Percentiles rank a stretch among this genome's conserved stretches.
Evolutionary conservation across 2,797 vertebrate genomes (phyloP).

Genomic region (Mormyrus hasselquistii): DNA sequence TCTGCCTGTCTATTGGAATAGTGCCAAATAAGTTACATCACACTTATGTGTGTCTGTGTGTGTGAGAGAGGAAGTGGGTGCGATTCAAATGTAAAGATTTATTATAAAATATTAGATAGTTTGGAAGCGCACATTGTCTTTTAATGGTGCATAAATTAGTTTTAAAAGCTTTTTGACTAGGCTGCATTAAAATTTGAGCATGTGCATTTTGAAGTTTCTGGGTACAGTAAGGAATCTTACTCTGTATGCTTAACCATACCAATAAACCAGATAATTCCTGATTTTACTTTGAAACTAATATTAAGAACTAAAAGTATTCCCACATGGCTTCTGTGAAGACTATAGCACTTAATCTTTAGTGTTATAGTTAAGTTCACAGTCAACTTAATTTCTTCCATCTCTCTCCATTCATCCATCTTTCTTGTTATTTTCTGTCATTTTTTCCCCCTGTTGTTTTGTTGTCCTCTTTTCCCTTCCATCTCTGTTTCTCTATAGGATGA

Average conservation of each 20-base stretch:
- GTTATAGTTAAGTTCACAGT: neutral
- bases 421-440: neutral
- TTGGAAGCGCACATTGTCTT: neutral
- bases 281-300: neutral
- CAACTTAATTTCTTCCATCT: constrained; percentile 9
- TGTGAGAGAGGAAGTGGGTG: neutral
- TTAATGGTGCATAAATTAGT: neutral
- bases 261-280: neutral
- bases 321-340: neutral
- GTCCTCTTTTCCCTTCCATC: constrained; percentile 22
- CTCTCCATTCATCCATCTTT: constrained; percentile 4
- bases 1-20: neutral
- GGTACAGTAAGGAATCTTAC: neutral
- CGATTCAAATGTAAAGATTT: neutral
- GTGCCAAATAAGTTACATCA: neutral
- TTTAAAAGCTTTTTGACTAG: neutral
- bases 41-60: neutral
- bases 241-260: neutral
- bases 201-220: neutral
- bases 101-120: neutral
- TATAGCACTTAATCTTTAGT: neutral
- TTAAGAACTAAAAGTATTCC: neutral
- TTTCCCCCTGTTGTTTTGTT: neutral
- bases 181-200: neutral
- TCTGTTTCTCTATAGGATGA: constrained; percentile 52